phyloP scores from a whole-genome alignment of 2,888 invertebrate genomes.

The Apoda limacodes region DNA sequence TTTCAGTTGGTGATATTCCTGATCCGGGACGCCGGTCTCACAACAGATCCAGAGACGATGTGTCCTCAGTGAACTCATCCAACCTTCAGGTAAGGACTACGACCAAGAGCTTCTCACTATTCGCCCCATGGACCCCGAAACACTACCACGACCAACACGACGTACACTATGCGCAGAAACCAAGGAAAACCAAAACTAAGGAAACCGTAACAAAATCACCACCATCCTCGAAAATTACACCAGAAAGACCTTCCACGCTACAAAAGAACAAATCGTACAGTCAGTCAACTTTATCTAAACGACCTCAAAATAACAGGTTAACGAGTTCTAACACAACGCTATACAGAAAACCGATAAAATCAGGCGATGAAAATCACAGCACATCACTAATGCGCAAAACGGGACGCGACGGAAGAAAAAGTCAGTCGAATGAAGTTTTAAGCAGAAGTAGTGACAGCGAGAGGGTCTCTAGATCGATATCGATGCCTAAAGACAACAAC shows the following conservation, averaged over 20 bases:
- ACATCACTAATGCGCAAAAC: constrained; percentile 52
- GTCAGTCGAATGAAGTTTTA: constrained; percentile 74
- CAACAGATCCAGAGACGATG: constrained; percentile 80
- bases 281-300: constrained; percentile 47
- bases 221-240: constrained; percentile 50
- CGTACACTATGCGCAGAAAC: constrained; percentile 81
- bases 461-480: constrained; percentile 72
- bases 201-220: constrained; percentile 40
- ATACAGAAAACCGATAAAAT: constrained; percentile 55
- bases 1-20: constrained; percentile 84
- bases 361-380: constrained; percentile 37
- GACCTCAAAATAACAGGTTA: constrained; percentile 39
- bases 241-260: constrained; percentile 40
- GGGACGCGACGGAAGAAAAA: constrained; percentile 53
- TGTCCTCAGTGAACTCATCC: constrained; percentile 74
- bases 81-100: constrained; percentile 77
- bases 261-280: constrained; percentile 63
- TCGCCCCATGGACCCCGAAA: constrained; percentile 87
- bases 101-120: constrained; percentile 83
- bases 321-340: constrained; percentile 52
- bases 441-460: constrained; percentile 64
- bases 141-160: constrained; percentile 80
- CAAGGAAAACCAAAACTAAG: constrained; percentile 45
- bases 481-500: constrained; percentile 78
- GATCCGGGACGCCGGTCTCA: constrained; percentile 73